Conservation (phyloP, 2,113 vertebrate genomes). For the Pavo muticus region DNA sequence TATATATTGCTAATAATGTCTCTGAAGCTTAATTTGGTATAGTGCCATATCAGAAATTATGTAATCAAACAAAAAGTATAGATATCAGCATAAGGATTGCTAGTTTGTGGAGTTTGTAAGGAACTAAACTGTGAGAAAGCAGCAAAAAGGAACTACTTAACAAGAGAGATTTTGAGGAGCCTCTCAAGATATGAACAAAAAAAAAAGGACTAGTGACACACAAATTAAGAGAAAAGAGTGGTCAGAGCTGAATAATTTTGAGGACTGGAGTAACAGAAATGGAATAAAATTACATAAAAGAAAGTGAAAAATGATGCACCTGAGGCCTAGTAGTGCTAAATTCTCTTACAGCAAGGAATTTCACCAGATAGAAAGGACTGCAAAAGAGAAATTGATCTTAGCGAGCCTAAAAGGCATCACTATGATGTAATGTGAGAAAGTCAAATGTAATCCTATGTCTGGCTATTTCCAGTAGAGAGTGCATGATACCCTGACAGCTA, state of each 20-base stretch:
- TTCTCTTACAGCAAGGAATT: not conserved
- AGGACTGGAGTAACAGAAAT: constrained; percentile 17
- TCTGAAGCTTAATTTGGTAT: not conserved
- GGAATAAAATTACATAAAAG: constrained; percentile 18
- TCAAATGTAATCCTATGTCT: not conserved
- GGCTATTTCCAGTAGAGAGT: not conserved
- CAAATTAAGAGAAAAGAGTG: not conserved
- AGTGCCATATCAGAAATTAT: not conserved
- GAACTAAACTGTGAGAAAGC: not conserved
- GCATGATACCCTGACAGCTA: not conserved
- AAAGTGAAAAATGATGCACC: constrained; percentile 19
- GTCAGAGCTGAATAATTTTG: not conserved
- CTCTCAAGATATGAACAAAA: not conserved
- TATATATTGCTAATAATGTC: not conserved
- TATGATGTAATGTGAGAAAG: not conserved
- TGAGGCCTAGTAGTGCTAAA: constrained; percentile 5
- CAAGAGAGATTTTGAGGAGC: not conserved
- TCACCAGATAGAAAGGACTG: not conserved
- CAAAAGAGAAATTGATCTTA: constrained; percentile 27
- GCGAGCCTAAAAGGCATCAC: not conserved
- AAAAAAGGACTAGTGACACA: not conserved
- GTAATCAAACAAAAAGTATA: not conserved
- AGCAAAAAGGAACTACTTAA: not conserved
- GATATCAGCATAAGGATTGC: not conserved
- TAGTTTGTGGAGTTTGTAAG: not conserved